Conservation (phyloP, 2,888 invertebrate genomes). For the Lasioglossum morio region DNA sequence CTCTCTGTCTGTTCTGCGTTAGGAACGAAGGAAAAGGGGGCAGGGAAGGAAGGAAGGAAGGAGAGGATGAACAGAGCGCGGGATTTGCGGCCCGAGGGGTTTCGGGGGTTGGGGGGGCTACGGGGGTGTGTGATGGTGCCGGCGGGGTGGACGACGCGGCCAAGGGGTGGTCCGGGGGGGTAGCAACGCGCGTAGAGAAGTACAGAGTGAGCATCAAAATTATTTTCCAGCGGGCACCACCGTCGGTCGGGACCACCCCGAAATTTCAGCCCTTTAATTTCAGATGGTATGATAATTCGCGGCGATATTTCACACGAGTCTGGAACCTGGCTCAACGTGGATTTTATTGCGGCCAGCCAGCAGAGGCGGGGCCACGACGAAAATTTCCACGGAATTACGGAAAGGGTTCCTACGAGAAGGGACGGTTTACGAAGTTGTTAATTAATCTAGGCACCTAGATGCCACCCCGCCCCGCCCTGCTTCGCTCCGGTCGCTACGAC, state of each 20-base stretch:
- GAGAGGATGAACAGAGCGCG: slow-evolving; percentile 40
- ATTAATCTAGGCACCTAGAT: slow-evolving; percentile 70
- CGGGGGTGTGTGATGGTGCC: slow-evolving; percentile 12
- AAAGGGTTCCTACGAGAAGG: slow-evolving; percentile 63
- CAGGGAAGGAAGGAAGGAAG: slow-evolving; percentile 35
- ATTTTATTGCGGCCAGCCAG: slow-evolving; percentile 75
- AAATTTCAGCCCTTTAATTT: slow-evolving; percentile 83
- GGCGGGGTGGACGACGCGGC: slow-evolving; percentile 14
- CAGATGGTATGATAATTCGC: slow-evolving; percentile 83
- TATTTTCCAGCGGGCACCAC: slow-evolving; percentile 79
- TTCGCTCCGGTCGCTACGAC: slow-evolving; percentile 11
- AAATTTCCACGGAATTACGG: slow-evolving; percentile 70
- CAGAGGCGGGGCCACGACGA: slow-evolving; percentile 34
- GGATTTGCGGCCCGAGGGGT: slow-evolving; percentile 53
- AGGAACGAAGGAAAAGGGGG: slow-evolving; percentile 50
- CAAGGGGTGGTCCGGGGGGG: slow-evolving; percentile 15
- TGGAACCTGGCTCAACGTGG: slow-evolving; percentile 79
- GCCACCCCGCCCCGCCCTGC: slow-evolving; percentile 16
- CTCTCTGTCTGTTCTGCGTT: slow-evolving; percentile 69
- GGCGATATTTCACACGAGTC: slow-evolving; percentile 81
- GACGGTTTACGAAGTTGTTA: slow-evolving; percentile 69
- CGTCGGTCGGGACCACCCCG: slow-evolving; percentile 70
- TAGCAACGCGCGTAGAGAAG: slow-evolving; percentile 54
- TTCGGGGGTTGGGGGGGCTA: not conserved
- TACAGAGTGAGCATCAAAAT: slow-evolving; percentile 76